phyloP scores from a whole-genome alignment of 2,113 vertebrate species.

The Arenaria interpres region DNA sequence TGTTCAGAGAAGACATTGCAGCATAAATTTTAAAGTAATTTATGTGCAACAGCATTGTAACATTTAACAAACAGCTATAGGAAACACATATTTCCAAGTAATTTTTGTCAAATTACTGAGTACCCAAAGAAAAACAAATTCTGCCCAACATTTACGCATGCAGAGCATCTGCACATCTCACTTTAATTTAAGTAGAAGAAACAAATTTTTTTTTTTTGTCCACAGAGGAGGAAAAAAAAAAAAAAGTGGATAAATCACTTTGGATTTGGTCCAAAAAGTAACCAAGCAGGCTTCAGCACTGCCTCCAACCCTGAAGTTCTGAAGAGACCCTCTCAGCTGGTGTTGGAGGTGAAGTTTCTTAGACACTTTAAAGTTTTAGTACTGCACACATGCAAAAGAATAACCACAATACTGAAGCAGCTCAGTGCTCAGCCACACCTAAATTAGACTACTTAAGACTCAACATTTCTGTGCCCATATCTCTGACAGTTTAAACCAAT shows the following conservation, averaged over 20 bases:
- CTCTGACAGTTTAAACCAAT: neutral
- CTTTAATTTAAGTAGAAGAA: neutral
- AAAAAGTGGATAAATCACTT: neutral
- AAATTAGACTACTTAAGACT: neutral
- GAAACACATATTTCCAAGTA: neutral
- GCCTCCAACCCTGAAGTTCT: neutral
- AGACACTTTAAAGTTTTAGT: neutral
- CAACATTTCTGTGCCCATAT: neutral
- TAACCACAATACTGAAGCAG: neutral
- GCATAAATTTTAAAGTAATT: neutral
- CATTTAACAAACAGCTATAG: neutral
- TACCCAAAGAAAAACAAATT: neutral
- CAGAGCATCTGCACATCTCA: neutral
- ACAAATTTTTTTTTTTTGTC: neutral
- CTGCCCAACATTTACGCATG: neutral
- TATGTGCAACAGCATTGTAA: neutral
- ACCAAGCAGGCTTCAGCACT: neutral
- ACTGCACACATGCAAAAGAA: neutral
- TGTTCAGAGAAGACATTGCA: neutral
- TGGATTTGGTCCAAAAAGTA: neutral
- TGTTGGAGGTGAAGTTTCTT: neutral
- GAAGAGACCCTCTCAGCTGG: neutral
- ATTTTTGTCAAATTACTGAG: neutral
- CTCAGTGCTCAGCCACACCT: neutral
- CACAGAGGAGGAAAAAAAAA: neutral